These are phyloP conservation scores for Eumaeus atala DNA, from an alignment of 1,140 invertebrate genomes.

Conservation along the genomic window DNA sequence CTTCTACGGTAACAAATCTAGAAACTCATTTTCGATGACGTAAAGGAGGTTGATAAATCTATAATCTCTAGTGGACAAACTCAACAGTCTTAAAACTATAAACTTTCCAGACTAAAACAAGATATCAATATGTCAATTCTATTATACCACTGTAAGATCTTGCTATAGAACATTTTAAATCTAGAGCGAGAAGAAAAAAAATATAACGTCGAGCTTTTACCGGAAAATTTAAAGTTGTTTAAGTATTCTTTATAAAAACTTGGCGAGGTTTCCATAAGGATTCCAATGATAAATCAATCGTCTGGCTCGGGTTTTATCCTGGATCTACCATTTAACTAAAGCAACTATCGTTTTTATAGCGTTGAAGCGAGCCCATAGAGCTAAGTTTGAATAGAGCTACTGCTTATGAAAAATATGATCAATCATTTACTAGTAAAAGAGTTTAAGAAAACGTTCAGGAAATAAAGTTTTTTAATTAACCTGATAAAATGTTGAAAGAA, in stretches of 20 bases:
- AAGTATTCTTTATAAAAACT: conserved; percentile 16
- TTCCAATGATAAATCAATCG: conserved; percentile 29
- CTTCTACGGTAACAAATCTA: no score
- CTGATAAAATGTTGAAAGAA: no score
- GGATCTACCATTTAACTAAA: conserved; percentile 18
- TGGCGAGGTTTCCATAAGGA: conserved; percentile 19
- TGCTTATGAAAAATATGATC: neutral
- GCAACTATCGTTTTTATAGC: conserved; percentile 22
- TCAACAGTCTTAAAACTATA: no score
- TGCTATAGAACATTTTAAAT: neutral
- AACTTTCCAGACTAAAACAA: no score
- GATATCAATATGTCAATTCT: no score
- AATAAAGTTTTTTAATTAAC: no score
- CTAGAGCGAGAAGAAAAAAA: neutral
- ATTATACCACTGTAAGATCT: neutral
- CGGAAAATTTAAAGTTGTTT: conserved; percentile 17
- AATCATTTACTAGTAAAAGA: no score
- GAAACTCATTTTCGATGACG: no score
- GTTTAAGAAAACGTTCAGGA: no score
- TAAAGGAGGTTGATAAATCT: no score
- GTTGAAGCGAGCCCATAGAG: conserved; percentile 18
- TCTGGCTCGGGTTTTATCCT: conserved; percentile 24
- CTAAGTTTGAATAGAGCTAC: no score
- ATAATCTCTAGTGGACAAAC: no score
- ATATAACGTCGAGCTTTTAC: conserved; percentile 9